Conservation (phyloP, 2,797 vertebrate genomes). For the Melanogrammus aeglefinus region DNA sequence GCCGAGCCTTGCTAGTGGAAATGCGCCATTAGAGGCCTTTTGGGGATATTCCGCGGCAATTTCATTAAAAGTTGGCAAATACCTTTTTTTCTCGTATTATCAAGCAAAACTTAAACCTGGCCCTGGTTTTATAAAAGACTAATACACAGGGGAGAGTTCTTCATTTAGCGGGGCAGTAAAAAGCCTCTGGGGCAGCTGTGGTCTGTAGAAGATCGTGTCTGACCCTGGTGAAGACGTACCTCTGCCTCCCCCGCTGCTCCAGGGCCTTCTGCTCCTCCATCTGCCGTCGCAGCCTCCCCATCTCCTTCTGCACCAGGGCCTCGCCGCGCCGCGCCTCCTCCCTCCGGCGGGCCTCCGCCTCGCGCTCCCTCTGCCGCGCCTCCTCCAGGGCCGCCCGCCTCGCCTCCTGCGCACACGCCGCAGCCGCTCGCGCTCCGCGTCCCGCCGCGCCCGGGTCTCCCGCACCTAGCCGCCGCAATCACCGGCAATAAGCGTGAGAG, state of each 20-base stretch:
- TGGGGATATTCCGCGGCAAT: neutral
- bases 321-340: conserved; percentile 78
- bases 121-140: neutral
- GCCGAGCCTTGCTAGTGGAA: too few relatives aligned
- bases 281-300: conserved; percentile 82
- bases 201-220: neutral
- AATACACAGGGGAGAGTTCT: neutral
- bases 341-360: conserved; percentile 73
- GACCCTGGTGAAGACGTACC: conserved; percentile 62
- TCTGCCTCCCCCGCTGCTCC: conserved; percentile 72
- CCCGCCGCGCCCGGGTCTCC: conserved; percentile 79
- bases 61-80: neutral
- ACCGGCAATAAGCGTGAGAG: conserved; percentile 23
- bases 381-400: conserved; percentile 71
- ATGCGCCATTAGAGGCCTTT: too few relatives aligned
- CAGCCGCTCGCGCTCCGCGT: conserved; percentile 73
- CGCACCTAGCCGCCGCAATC: conserved; percentile 75
- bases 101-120: neutral
- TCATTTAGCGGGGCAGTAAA: too few relatives aligned
- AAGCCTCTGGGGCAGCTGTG: neutral
- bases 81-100: neutral
- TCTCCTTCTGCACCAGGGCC: conserved; percentile 82
- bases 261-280: conserved; percentile 77
- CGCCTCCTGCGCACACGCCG: conserved; percentile 70
- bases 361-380: conserved; percentile 70